phyloP scores from a whole-genome alignment of 2,888 invertebrate species.

The Pseudoips prasinana region DNA sequence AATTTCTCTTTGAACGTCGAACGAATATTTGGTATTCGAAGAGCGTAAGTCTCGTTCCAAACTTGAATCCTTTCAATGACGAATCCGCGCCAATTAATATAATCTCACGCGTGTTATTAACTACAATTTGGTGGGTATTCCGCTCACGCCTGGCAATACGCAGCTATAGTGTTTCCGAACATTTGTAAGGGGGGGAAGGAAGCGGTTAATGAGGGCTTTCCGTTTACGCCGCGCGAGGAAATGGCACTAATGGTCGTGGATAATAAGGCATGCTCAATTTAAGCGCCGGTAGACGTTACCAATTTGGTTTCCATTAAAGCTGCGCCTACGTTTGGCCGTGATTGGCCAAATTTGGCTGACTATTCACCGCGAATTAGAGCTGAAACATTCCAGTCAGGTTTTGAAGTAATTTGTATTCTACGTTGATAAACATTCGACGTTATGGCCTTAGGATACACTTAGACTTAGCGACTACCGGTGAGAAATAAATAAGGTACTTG shows the following conservation, averaged over 20 bases:
- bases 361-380: constrained; percentile 24
- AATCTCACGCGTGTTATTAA: constrained; percentile 29
- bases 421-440: constrained; percentile 15
- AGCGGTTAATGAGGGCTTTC: constrained; percentile 48
- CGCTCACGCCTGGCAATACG: constrained; percentile 21
- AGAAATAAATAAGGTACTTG: no score
- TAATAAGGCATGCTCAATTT: constrained; percentile 45
- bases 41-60: constrained; percentile 10
- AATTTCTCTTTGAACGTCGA: constrained; percentile 10
- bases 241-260: constrained; percentile 44
- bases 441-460: no score
- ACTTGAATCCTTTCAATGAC: constrained; percentile 26
- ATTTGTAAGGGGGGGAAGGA: constrained; percentile 22
- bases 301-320: constrained; percentile 37
- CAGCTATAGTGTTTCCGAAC: constrained; percentile 24
- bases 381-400: constrained; percentile 16
- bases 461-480: no score
- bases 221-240: constrained; percentile 36
- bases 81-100: constrained; percentile 28
- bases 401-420: constrained; percentile 12
- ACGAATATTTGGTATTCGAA: constrained; percentile 23
- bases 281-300: constrained; percentile 33
- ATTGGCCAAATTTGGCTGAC: constrained; percentile 31
- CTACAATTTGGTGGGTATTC: constrained; percentile 13
- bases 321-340: constrained; percentile 28